Conservation (phyloP, 2,888 invertebrate genomes). For the Nymphalis urticae region DNA sequence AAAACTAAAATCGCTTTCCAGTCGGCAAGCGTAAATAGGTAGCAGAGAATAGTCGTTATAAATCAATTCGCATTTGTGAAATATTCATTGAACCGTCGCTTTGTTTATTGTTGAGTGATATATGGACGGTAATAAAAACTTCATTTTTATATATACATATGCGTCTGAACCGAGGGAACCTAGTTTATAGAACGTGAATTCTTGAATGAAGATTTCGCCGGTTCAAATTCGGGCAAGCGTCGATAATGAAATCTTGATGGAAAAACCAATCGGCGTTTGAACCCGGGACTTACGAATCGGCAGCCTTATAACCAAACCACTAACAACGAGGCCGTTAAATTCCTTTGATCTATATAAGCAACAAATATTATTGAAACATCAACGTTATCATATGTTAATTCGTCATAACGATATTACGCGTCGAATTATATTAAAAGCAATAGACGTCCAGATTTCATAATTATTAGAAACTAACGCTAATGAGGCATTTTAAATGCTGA, state of each 20-base stretch:
- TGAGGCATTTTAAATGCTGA: constrained; percentile 15
- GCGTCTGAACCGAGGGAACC: no score
- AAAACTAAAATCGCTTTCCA: not conserved
- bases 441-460: constrained; percentile 4
- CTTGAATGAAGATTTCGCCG: no score
- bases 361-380: no score
- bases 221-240: no score
- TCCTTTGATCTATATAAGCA: no score
- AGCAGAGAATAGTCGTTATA: constrained; percentile 21
- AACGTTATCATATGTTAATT: not conserved
- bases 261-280: no score
- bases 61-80: constrained; percentile 35
- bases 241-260: no score
- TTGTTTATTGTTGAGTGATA: constrained; percentile 34
- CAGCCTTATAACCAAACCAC: no score
- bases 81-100: constrained; percentile 34
- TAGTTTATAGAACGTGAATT: no score
- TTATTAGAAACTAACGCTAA: constrained; percentile 11
- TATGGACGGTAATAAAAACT: constrained; percentile 26
- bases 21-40: not conserved
- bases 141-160: constrained; percentile 11
- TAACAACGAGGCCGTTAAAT: no score
- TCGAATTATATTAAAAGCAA: not conserved
- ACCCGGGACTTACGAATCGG: no score
- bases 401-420: not conserved